Conservation (phyloP, 92 coral and sea anemone genomes). For the Hydrozoanthus gracilis region DNA sequence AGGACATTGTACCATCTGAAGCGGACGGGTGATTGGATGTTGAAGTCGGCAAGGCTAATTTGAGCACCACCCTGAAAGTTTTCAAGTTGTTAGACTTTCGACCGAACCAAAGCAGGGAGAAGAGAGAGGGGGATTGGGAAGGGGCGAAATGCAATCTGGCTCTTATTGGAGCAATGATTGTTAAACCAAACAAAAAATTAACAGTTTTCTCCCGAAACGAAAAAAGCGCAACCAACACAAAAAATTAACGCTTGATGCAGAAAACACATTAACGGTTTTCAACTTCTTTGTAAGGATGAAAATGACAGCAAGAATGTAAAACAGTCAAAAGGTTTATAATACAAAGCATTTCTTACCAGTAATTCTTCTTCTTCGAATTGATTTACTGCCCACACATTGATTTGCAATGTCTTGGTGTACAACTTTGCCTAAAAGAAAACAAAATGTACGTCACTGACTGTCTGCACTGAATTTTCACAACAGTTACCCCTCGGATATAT, state of each 20-base stretch:
- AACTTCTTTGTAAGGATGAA: too few relatives aligned
- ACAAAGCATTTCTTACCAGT: conserved; percentile 65
- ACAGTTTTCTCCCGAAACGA: too few relatives aligned
- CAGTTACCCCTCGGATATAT: too few relatives aligned
- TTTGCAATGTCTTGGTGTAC: conserved; percentile 79
- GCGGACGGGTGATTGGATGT: conserved; percentile 79
- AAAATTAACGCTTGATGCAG: too few relatives aligned
- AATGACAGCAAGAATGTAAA: too few relatives aligned
- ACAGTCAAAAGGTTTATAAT: background rate
- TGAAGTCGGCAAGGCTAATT: conserved; percentile 90
- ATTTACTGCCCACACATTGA: conserved; percentile 75
- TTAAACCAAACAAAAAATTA: too few relatives aligned
- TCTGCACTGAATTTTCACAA: background rate
- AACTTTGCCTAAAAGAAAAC: conserved; percentile 69
- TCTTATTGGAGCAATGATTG: too few relatives aligned
- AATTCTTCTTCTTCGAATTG: conserved; percentile 77
- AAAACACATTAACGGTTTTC: too few relatives aligned
- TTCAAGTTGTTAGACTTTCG: background rate
- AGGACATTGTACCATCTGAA: conserved; percentile 93
- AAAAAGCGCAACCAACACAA: too few relatives aligned
- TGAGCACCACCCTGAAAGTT: conserved; percentile 87
- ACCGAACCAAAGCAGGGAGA: background rate
- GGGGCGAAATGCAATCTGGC: too few relatives aligned
- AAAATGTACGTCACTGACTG: background rate
- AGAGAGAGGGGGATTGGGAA: too few relatives aligned